These are phyloP conservation scores for Sebastiscus tertius DNA, from an alignment of 2,797 vertebrate genomes.

Conservation along the genomic window DNA sequence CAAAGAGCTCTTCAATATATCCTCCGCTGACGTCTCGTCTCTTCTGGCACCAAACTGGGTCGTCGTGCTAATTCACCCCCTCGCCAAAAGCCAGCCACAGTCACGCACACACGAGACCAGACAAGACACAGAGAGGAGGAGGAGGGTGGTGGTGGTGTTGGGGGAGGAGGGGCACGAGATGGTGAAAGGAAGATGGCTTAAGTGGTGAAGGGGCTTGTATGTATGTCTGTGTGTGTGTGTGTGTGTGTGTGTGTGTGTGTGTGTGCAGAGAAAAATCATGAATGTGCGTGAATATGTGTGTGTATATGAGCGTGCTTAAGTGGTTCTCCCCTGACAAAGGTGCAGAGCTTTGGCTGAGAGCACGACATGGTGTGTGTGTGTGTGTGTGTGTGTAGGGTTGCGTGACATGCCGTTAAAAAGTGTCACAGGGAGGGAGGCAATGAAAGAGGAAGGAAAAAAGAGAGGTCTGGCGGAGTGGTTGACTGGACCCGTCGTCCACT, in stretches of 20 bases:
- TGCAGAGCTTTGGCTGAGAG: constrained; percentile 60
- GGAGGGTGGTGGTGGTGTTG: not conserved
- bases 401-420: constrained; percentile 72
- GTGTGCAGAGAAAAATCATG: constrained; percentile 14
- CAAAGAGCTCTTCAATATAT: constrained; percentile 23
- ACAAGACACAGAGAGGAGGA: constrained; percentile 46
- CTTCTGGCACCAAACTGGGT: constrained; percentile 76
- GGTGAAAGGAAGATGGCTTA: constrained; percentile 50
- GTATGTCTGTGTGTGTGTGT: constrained; percentile 38
- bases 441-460: constrained; percentile 51
- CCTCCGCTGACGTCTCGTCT: constrained; percentile 50
- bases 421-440: constrained; percentile 63
- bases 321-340: constrained; percentile 70
- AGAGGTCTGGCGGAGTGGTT: constrained; percentile 35
- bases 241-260: not conserved
- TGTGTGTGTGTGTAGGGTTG: constrained; percentile 57
- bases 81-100: constrained; percentile 66
- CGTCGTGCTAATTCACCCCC: constrained; percentile 69
- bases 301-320: constrained; percentile 66
- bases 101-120: constrained; percentile 75
- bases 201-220: constrained; percentile 28
- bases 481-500: constrained; percentile 67
- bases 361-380: constrained; percentile 54
- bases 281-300: constrained; percentile 52
- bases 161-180: constrained; percentile 48